phyloP scores from a whole-genome alignment of 2,797 vertebrate species.

The Melanotaenia nigrans region DNA sequence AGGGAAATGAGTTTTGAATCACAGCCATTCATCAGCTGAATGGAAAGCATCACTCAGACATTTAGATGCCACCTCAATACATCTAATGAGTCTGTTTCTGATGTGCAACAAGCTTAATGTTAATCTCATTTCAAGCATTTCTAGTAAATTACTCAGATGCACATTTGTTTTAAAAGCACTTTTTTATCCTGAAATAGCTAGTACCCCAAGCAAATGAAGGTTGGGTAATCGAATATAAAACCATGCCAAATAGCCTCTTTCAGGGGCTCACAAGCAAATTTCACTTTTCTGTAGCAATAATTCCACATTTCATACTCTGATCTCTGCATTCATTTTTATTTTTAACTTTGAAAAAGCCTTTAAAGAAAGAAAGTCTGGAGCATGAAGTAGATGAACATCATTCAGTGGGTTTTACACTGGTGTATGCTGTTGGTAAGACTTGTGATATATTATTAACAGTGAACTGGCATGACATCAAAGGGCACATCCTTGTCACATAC shows the following conservation, averaged over 20 bases:
- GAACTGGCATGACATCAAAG: background rate
- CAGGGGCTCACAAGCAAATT: background rate
- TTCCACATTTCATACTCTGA: background rate
- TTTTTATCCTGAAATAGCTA: background rate
- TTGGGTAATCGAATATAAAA: background rate
- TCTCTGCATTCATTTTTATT: background rate
- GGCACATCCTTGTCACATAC: background rate
- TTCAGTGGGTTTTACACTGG: background rate
- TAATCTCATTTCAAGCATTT: background rate
- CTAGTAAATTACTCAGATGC: background rate
- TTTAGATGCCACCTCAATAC: background rate
- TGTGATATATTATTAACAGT: background rate
- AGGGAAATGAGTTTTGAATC: background rate
- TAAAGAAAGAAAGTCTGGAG: background rate
- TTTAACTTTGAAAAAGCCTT: background rate
- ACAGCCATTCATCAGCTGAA: conserved; percentile 22
- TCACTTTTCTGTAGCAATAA: background rate
- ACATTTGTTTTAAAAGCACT: background rate
- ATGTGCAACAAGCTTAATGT: background rate
- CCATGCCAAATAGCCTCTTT: background rate
- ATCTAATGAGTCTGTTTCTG: background rate
- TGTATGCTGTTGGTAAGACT: background rate
- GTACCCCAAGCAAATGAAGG: background rate
- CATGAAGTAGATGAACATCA: background rate
- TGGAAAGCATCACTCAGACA: background rate